Evolutionary conservation across 2,113 vertebrate species (phyloP), one percentile per base, ranked within the genome.

Genomic region (Chaetodon auriga): DNA sequence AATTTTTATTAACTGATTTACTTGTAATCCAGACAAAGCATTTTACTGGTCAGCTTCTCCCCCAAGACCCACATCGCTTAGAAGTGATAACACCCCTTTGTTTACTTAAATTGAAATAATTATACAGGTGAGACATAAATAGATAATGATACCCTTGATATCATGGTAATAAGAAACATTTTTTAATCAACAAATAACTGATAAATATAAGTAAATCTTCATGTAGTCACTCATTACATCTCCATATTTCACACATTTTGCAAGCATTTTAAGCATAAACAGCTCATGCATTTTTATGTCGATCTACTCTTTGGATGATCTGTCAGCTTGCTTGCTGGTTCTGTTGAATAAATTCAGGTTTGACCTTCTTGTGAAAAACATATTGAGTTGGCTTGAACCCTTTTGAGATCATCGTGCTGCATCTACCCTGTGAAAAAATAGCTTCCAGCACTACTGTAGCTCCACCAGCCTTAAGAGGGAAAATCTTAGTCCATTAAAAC

Each of bases 11-110:
- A 30, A 30, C 30, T 51, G 18, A 70, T 70, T 53, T 45, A 13
- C 48, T 53, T 53, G 6, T 25, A 57, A 72, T 48, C 23, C 68
- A 55, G 68, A 63, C 35, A 62, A 30, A 79, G 30, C 48, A 62
- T 54, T 61, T 21, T 43, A 63, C 35, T 38, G 43, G 58, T 68
- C 9, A 21, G 8, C 53, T 38, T 60, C 11, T 10, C 19, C 30
- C 12, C 36, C 0, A 2, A 15, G 46, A 23, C n/a, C 43, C 21
- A 25, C 7, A 38, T 16, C 12, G 41, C 60, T 68, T 12, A 2
- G 1, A 68, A 46, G 18, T 49, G 55, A 36, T 60, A 51, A 12
- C 11, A 23, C 16, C 45, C 2, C 13, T 49, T 61, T 15, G 21
- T 9, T 62, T 36, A 36, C 57, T 38, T 38, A 49, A 12, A 48